phyloP scores from a whole-genome alignment of 1,140 invertebrate genomes.

The Diachasmimorpha longicaudata region DNA sequence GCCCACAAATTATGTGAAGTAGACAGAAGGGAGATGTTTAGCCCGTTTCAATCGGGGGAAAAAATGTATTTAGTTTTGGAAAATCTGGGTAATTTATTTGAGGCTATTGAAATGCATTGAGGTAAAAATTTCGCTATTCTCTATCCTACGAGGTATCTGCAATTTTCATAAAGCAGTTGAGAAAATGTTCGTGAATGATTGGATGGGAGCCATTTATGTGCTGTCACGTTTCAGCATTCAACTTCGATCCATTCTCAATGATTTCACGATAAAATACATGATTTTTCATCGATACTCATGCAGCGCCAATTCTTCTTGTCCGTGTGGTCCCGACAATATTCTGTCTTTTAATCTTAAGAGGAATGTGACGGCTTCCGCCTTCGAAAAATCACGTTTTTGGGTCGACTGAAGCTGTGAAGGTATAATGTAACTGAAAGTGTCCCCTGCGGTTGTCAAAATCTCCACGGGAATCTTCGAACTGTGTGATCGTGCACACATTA shows the following conservation, averaged over 20 bases:
- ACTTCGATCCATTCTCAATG: background rate
- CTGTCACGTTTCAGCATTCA: slow-evolving; percentile 16
- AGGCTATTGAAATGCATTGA: background rate
- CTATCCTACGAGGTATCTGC: background rate
- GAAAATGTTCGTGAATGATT: background rate
- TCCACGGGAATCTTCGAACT: background rate
- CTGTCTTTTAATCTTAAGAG: background rate
- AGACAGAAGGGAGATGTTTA: too few species aligned
- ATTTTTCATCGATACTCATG: background rate
- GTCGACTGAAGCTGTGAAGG: background rate
- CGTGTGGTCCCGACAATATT: background rate
- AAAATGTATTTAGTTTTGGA: too few species aligned
- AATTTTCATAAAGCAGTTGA: background rate
- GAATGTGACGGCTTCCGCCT: background rate
- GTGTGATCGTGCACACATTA: background rate
- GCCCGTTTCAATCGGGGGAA: background rate
- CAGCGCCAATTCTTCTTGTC: background rate
- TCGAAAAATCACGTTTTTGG: background rate
- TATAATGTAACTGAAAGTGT: background rate
- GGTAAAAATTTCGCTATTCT: background rate
- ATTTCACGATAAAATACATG: background rate
- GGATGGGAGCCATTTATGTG: slow-evolving; percentile 1
- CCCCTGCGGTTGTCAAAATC: background rate
- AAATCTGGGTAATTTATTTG: background rate
- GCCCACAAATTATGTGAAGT: background rate